phyloP scores from a whole-genome alignment of 2,888 invertebrate species.

The Coelogynopora nodosa region DNA sequence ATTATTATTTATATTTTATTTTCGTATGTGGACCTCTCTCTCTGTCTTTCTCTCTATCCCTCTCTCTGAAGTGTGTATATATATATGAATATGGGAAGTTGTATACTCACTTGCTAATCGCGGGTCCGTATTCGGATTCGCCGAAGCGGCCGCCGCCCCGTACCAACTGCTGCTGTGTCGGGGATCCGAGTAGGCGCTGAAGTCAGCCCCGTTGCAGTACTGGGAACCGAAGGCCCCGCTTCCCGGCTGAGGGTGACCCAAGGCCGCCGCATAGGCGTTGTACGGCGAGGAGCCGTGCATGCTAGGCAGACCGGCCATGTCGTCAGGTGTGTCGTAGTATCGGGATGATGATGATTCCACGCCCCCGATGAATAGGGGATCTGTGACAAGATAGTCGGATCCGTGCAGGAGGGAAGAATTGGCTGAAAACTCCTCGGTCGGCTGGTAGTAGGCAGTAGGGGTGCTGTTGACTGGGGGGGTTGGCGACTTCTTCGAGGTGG shows the following conservation, averaged over 20 bases:
- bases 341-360: too few species aligned
- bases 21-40: too few species aligned
- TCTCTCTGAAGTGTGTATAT: too few species aligned
- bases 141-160: conserved; percentile 64
- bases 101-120: conserved; percentile 21
- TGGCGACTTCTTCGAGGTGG: not conserved
- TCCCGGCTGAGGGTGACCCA: not conserved
- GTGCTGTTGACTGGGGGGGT: not conserved
- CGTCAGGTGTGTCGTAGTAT: not conserved
- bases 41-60: too few species aligned
- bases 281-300: conserved; percentile 33
- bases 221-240: not conserved
- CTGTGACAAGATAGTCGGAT: too few species aligned
- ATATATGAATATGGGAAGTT: not conserved
- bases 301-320: not conserved
- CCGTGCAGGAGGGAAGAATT: too few species aligned
- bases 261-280: conserved; percentile 29
- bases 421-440: too few species aligned
- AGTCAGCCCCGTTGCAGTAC: conserved; percentile 25
- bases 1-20: too few species aligned
- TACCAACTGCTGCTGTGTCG: conserved; percentile 24
- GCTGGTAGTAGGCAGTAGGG: too few species aligned
- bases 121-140: conserved; percentile 24
- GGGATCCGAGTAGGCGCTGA: conserved; percentile 30
- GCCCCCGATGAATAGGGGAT: too few species aligned